Percentiles rank a stretch among this genome's conserved stretches.
phyloP scores from a whole-genome alignment of 2,113 vertebrate genomes.

The Ursus arctos region DNA sequence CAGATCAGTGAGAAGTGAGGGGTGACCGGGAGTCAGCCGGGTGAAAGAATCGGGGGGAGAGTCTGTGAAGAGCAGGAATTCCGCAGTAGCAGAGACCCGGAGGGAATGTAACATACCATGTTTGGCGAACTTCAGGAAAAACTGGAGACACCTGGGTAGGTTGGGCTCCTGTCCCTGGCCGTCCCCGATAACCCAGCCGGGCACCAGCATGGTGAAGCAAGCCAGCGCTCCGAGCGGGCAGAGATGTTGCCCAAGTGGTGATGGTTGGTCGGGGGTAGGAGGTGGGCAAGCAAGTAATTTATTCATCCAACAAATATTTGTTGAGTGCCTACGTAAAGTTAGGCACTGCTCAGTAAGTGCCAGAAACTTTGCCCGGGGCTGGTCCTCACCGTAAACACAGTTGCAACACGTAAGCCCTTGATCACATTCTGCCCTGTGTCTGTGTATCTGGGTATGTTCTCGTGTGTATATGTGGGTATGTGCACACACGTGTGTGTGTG shows the following conservation, averaged over 20 bases:
- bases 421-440: background rate
- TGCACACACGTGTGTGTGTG: no score
- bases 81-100: background rate
- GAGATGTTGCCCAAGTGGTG: background rate
- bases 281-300: background rate
- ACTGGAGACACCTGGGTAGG: background rate
- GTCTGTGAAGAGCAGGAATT: background rate
- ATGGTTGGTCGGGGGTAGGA: rapidly evolving
- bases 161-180: no score
- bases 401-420: background rate
- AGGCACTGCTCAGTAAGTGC: background rate
- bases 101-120: background rate
- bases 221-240: background rate
- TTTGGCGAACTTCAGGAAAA: background rate
- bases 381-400: background rate
- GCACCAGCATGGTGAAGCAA: background rate
- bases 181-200: no score
- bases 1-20: background rate
- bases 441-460: background rate
- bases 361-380: background rate
- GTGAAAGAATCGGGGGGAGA: rapidly evolving
- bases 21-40: background rate
- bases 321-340: background rate
- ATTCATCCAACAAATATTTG: conserved; percentile 3
- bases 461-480: background rate